Evolutionary conservation across 1,140 invertebrate genomes (phyloP).

Genomic region (Lamellibrachia luymesi): DNA sequence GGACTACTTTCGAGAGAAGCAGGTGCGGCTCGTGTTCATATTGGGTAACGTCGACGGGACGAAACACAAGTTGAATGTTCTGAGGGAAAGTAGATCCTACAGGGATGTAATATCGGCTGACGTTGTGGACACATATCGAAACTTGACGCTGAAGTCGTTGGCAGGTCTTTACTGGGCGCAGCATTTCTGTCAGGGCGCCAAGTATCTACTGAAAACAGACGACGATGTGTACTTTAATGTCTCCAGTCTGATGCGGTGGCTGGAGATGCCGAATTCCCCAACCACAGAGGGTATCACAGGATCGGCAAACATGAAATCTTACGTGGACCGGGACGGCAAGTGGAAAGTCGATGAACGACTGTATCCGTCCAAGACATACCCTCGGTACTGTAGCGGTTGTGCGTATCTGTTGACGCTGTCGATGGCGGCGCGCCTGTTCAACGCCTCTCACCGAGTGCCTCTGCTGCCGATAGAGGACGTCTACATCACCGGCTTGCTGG

Average conservation of each 20-base stretch:
- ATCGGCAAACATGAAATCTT: background rate
- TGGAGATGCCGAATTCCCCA: background rate
- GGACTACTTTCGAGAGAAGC: background rate
- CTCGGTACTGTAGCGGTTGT: conserved; percentile 20
- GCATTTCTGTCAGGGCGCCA: conserved; percentile 64
- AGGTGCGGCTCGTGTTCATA: conserved; percentile 61
- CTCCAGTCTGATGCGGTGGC: background rate
- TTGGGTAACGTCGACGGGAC: conserved; percentile 59
- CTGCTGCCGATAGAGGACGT: conserved; percentile 42
- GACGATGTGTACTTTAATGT: conserved; percentile 58
- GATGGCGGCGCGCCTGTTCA: conserved; percentile 26
- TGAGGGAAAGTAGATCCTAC: conserved; percentile 63
- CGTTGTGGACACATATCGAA: conserved; percentile 75
- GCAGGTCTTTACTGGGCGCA: conserved; percentile 76
- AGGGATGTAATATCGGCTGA: conserved; percentile 73
- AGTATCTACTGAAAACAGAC: conserved; percentile 54
- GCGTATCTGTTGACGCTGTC: conserved; percentile 22
- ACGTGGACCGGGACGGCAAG: background rate
- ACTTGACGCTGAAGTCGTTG: conserved; percentile 80
- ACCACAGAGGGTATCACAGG: background rate
- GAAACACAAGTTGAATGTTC: conserved; percentile 55
- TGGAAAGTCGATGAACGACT: conserved; percentile 10
- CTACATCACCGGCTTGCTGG: conserved; percentile 37
- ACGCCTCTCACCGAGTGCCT: conserved; percentile 23
- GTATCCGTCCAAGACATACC: conserved; percentile 19